Percentiles rank a stretch among this genome's conserved stretches.
These are phyloP conservation scores for Caenorhabditis doughertyi DNA, from an alignment of 2,888 invertebrate genomes.

Conservation along the genomic window DNA sequence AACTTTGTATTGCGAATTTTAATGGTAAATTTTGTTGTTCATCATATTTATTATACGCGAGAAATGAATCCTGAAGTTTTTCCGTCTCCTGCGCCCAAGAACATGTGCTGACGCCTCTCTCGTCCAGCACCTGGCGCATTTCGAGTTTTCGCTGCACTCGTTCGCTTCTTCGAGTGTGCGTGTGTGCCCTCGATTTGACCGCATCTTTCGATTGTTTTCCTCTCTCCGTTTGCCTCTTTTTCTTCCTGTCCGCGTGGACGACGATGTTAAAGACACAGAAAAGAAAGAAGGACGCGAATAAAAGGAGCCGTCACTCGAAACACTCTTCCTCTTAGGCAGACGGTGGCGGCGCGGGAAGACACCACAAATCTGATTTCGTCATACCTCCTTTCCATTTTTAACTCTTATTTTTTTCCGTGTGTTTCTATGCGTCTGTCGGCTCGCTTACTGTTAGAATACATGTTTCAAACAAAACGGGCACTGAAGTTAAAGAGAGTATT, in stretches of 20 bases:
- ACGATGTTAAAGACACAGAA: slow-evolving; percentile 12
- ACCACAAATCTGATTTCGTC: slow-evolving; percentile 64
- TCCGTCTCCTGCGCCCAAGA: not conserved
- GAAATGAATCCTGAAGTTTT: too few species aligned
- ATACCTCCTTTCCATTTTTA: slow-evolving; percentile 47
- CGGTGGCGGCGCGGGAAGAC: slow-evolving; percentile 41
- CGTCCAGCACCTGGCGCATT: slow-evolving; percentile 24
- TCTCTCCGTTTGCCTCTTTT: slow-evolving; percentile 41
- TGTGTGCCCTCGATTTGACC: slow-evolving; percentile 63
- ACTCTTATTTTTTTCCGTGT: slow-evolving; percentile 15
- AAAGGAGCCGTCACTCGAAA: slow-evolving; percentile 61
- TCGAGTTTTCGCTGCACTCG: slow-evolving; percentile 34
- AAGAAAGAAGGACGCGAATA: slow-evolving; percentile 27
- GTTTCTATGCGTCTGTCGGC: slow-evolving; percentile 2
- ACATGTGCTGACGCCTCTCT: slow-evolving; percentile 17
- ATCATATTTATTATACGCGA: too few species aligned
- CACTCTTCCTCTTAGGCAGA: slow-evolving; percentile 32
- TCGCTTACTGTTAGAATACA: not conserved
- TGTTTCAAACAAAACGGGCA: too few species aligned
- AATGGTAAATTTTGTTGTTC: too few species aligned
- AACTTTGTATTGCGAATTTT: too few species aligned
- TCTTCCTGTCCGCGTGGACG: slow-evolving; percentile 22
- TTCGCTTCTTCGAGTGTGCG: slow-evolving; percentile 40
- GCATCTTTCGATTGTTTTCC: slow-evolving; percentile 63
- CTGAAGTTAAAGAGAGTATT: too few species aligned